Conservation (phyloP, 2,797 vertebrate genomes). For the Alfaro cultratus region DNA sequence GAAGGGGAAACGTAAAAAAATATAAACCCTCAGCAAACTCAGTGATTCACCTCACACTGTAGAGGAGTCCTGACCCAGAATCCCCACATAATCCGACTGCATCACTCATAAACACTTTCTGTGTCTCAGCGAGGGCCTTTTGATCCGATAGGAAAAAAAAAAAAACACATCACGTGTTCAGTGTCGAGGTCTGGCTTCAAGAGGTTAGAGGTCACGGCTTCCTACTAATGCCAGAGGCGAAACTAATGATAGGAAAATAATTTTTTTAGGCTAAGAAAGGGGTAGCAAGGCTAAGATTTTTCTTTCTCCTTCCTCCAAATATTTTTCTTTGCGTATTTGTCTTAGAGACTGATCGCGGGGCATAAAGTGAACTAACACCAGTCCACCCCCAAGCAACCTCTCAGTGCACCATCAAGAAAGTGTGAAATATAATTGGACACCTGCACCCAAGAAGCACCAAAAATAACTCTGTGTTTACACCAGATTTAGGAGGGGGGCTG, state of each 20-base stretch:
- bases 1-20: constrained; percentile 45
- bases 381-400: constrained; percentile 42
- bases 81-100: constrained; percentile 9
- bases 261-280: neutral
- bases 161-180: constrained; percentile 11
- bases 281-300: neutral
- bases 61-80: constrained; percentile 33
- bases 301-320: neutral
- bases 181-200: neutral
- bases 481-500: constrained; percentile 29
- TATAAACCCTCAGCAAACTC: constrained; percentile 40
- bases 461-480: constrained; percentile 71
- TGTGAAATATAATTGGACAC: constrained; percentile 81
- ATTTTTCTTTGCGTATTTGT: constrained; percentile 10
- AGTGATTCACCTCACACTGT: constrained; percentile 42
- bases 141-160: constrained; percentile 27
- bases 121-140: constrained; percentile 38
- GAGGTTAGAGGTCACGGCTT: constrained; percentile 30
- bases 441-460: constrained; percentile 68
- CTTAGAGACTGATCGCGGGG: constrained; percentile 30
- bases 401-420: constrained; percentile 63
- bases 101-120: constrained; percentile 19
- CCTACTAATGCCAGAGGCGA: constrained; percentile 25
- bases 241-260: neutral
- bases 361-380: constrained; percentile 42